Base-by-base conservation (phyloP, 2,888 invertebrate species). In the Acanthosoma haemorrhoidale region DNA sequence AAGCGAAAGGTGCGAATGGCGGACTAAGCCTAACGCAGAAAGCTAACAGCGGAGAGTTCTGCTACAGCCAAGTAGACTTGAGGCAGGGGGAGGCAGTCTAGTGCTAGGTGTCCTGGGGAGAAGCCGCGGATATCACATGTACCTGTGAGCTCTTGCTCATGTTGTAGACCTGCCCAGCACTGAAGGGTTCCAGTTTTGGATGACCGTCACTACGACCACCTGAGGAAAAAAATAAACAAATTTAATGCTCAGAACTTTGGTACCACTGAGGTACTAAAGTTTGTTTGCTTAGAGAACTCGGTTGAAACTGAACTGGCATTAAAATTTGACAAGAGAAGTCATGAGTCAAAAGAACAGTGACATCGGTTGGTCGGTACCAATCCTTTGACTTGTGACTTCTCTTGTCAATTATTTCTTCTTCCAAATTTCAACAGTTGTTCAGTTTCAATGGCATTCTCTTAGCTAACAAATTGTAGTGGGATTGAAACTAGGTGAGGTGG, bases 101-200 rank as follows among this genome's bases (percentile, higher is more conserved):
- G 18, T 39, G 68, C 59, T 73, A 73, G 70, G 71, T 61, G 43
- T 73, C 72, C 69, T 73, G 71, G 3, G 73, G 71, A 8, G 73
- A 73, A 13, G 73, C 74, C 13, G 81, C 80, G 5, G 82, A 84
- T 75, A 94, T 84, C 25, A 96, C 94, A 78, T 96, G 94, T 32
- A 96, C 89, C 80, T 96, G 96, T 78, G 88, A 88, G 70, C 93
- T 93, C 81, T 94, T 93, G 75, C 93, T 93, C 74, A 89, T 88
- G 80, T 96, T 95, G 82, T 94, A 96, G 18, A 96, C 92, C 80
- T 96, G 95, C 0, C 95, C 94, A 0, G 91, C 87, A 78, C 89
- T 89, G 81, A 95, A 95, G 0, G 94, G 93, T 78, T 94, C 92
- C 68, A 94, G 81, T 72, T 92, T 86, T 0, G 93, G 92, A 77